Evolutionary conservation across 2,888 invertebrate genomes (phyloP), one percentile per base, ranked within the genome.

Genomic region (Hermaeophaga mercurialis): DNA sequence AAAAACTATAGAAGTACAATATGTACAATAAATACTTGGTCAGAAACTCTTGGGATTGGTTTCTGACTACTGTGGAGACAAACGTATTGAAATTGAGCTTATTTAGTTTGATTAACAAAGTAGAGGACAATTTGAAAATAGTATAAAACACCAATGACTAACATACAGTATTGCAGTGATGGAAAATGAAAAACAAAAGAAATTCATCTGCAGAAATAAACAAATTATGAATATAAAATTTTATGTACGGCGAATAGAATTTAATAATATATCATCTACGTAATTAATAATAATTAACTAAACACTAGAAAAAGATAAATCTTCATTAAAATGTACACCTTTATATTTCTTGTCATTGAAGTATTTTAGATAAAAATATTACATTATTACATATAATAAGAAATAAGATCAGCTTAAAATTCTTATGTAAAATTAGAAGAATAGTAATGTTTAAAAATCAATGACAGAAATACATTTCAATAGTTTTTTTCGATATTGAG

Each of bases 1-100:
- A 61, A 54, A 15, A 63, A 58, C 50, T 57, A 54, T 24, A 28
- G 24, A 47, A 34, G 22, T 34, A 33, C 58, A 47, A 58, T 56
- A 63, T 58, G 28, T 58, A 62, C 60, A 59, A 38, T 31, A 33
- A 54, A 31, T 49, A 53, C 28, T 46, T 41, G n/a, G n/a, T n/a
- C n/a, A n/a, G n/a, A n/a, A n/a, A n/a, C n/a, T n/a, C n/a, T n/a
- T n/a, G n/a, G n/a, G n/a, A n/a, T n/a, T n/a, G n/a, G n/a, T n/a
- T n/a, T n/a, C n/a, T n/a, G n/a, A n/a, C n/a, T n/a, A n/a, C n/a
- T n/a, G n/a, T n/a, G n/a, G n/a, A n/a, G n/a, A n/a, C n/a, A n/a
- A n/a, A n/a, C n/a, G n/a, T n/a, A n/a, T n/a, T n/a, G n/a, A 39
- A 28, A 28, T 31, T 31, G 49, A 49, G 49, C 49, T 49, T 49